Conservation (phyloP, 2,113 vertebrate species). For the Anthoscopus minutus region DNA sequence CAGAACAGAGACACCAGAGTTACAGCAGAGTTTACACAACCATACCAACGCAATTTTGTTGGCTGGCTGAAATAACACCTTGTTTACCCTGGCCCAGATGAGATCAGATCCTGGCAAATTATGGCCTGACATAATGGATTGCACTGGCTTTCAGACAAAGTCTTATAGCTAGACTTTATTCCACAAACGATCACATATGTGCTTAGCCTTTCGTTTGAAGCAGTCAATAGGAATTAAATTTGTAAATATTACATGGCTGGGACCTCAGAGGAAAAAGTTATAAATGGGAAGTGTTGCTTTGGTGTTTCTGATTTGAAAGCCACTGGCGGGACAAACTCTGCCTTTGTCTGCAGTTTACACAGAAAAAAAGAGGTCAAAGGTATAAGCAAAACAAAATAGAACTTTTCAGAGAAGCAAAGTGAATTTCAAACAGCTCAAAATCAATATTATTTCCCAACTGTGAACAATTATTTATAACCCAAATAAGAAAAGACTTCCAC, state of each 20-base stretch:
- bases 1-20: neutral
- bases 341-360: neutral
- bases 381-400: neutral
- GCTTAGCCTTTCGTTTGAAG: neutral
- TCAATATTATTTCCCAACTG: neutral
- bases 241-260: neutral
- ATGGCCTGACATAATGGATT: neutral
- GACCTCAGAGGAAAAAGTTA: neutral
- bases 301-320: neutral
- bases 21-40: neutral
- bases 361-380: neutral
- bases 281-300: neutral
- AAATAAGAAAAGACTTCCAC: neutral
- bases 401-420: neutral
- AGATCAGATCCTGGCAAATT: neutral
- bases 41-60: neutral
- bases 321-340: neutral
- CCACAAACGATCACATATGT: neutral
- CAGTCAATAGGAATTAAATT: neutral
- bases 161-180: neutral
- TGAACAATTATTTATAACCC: neutral
- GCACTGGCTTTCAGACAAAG: neutral
- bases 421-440: neutral
- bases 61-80: neutral
- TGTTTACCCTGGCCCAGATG: neutral